A percentile compares a stretch with the other conserved stretches of the same genome.
Conservation (phyloP, 2,113 vertebrate genomes). For the Corydoras sp. region DNA sequence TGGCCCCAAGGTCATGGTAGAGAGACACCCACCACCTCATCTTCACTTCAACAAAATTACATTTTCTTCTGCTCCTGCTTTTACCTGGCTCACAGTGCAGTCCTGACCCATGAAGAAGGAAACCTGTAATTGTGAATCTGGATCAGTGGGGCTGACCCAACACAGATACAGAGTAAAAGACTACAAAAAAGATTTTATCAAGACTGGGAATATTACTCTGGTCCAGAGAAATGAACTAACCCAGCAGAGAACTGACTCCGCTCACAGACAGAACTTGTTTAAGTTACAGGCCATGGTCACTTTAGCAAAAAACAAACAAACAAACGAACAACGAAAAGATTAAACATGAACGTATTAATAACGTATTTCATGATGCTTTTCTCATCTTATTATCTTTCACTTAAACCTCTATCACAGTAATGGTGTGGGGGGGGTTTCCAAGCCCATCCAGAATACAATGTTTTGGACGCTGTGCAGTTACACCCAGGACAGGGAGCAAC, state of each 20-base stretch:
- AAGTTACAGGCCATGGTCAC: conserved; percentile 27
- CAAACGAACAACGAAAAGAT: too few relatives aligned
- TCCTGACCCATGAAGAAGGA: conserved; percentile 27
- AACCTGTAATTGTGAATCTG: conserved; percentile 18
- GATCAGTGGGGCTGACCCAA: conserved; percentile 12
- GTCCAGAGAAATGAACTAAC: conserved; percentile 28
- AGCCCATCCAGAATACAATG: too few relatives aligned
- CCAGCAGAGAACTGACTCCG: conserved; percentile 15
- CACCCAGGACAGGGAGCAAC: too few relatives aligned
- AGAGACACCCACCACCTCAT: conserved; percentile 18
- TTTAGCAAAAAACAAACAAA: not conserved
- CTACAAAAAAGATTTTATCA: not conserved
- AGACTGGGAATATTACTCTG: conserved; percentile 12
- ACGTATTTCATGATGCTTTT: too few relatives aligned
- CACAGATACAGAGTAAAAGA: not conserved
- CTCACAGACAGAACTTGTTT: conserved; percentile 22
- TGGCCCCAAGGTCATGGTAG: conserved; percentile 21
- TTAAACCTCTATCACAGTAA: too few relatives aligned
- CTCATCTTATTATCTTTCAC: too few relatives aligned
- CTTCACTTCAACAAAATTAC: conserved; percentile 33
- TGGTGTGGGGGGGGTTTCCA: too few relatives aligned
- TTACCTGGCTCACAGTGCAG: conserved; percentile 21
- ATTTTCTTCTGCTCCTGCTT: conserved; percentile 26
- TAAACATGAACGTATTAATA: too few relatives aligned
- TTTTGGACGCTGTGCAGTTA: too few relatives aligned